Evolutionary conservation across 2,888 invertebrate species (phyloP).

Genomic region (Fabriciana adippe): DNA sequence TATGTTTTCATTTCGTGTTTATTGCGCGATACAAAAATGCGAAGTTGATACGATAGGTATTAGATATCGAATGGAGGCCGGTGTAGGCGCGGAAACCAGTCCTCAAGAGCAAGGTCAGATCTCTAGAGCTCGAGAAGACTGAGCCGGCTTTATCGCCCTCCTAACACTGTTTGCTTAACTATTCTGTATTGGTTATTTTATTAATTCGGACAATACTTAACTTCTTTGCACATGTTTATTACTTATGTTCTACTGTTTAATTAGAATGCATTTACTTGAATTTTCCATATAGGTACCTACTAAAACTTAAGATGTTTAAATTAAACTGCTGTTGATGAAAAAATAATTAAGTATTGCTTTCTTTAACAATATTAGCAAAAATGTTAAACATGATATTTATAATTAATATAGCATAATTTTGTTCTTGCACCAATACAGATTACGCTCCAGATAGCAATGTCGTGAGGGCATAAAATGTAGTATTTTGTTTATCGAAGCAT

Average conservation of each 20-base stretch:
- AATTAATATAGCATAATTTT: background rate
- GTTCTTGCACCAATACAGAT: background rate
- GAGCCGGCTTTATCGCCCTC: constrained; percentile 38
- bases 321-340: too few species aligned
- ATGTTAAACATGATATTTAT: too few species aligned
- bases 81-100: constrained; percentile 69
- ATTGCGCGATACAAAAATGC: constrained; percentile 32
- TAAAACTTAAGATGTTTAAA: too few species aligned
- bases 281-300: too few species aligned
- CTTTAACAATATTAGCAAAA: too few species aligned
- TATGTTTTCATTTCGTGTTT: constrained; percentile 29
- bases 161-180: constrained; percentile 36
- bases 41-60: constrained; percentile 33
- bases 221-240: background rate
- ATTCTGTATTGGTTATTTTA: constrained; percentile 29
- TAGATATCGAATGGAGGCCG: constrained; percentile 54
- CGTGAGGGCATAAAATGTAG: background rate
- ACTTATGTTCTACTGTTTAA: too few species aligned
- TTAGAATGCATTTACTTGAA: too few species aligned
- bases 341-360: too few species aligned
- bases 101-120: constrained; percentile 71
- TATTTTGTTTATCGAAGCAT: constrained; percentile 1
- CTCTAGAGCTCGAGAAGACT: constrained; percentile 31
- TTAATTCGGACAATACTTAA: background rate
- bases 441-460: background rate